A percentile compares a stretch with the other conserved stretches of the same genome.
Evolutionary conservation across 30 jellyfish, hydroid and myxozoan genomes (phyloP).

Genomic region (Morbakka virulenta): DNA sequence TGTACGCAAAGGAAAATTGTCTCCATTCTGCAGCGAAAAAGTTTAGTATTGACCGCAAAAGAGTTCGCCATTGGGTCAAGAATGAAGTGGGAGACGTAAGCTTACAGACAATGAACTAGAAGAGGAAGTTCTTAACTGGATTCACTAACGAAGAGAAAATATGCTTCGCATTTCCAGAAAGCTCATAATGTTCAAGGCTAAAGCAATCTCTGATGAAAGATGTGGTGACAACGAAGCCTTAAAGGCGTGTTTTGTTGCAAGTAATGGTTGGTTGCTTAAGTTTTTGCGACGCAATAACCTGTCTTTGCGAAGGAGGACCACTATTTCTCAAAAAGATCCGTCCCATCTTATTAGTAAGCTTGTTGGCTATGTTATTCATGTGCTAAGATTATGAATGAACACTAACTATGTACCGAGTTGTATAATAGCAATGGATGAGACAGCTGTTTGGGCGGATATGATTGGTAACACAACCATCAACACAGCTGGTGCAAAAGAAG

Average conservation of each 20-base stretch:
- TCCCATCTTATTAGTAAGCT: too few species aligned
- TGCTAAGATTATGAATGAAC: background rate
- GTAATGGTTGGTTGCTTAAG: background rate
- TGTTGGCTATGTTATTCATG: background rate
- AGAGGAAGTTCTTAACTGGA: background rate
- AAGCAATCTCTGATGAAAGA: background rate
- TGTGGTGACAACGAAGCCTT: background rate
- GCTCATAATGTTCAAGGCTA: background rate
- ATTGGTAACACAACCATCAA: background rate
- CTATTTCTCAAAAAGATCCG: background rate
- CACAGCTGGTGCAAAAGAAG: background rate
- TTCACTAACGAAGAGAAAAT: background rate
- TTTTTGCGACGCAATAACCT: background rate
- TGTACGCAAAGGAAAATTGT: background rate
- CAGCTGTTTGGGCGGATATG: background rate
- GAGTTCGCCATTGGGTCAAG: slow-evolving; percentile 22
- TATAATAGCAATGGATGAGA: background rate
- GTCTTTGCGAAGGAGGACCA: background rate
- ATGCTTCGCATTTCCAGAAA: background rate
- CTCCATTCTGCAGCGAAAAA: slow-evolving; percentile 4
- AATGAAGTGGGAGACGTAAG: slow-evolving; percentile 3
- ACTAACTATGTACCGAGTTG: background rate
- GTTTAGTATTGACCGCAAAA: slow-evolving; percentile 7
- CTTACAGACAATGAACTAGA: background rate
- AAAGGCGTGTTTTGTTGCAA: background rate